A percentile compares a stretch with the other conserved stretches of the same genome.
These are phyloP conservation scores for Drosophila villosipedis DNA, from an alignment of 2,888 invertebrate species.

Conservation along the genomic window DNA sequence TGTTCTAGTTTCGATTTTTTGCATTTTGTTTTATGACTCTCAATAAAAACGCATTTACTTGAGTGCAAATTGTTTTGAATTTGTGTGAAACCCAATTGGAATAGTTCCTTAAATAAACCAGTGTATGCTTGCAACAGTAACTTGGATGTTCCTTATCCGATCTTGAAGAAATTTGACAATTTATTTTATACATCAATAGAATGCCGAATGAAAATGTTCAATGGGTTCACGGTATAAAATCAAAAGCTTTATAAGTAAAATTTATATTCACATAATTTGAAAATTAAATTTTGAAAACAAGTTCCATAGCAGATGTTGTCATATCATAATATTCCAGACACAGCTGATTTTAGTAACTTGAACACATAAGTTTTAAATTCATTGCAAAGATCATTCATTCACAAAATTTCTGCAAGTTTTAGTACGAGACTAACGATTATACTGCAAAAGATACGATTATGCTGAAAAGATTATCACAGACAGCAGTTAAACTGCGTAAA, in stretches of 20 bases:
- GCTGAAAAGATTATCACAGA: constrained; percentile 14
- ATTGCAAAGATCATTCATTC: background rate
- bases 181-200: no score
- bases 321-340: background rate
- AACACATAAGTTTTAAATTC: background rate
- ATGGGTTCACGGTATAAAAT: background rate
- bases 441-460: background rate
- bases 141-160: no score
- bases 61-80: no score
- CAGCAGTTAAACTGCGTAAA: constrained; percentile 54
- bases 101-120: no score
- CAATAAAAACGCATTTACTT: no score
- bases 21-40: no score
- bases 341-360: background rate
- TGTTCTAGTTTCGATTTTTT: background rate
- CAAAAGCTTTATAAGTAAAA: background rate
- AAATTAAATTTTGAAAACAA: background rate
- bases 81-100: no score
- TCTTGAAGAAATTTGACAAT: no score
- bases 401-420: constrained; percentile 27
- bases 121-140: no score
- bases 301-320: background rate
- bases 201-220: background rate
- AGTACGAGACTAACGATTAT: background rate
- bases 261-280: background rate